Evolutionary conservation across 2,888 invertebrate genomes (phyloP), one percentile per base, ranked within the genome.

Genomic region (Nebria salina): DNA sequence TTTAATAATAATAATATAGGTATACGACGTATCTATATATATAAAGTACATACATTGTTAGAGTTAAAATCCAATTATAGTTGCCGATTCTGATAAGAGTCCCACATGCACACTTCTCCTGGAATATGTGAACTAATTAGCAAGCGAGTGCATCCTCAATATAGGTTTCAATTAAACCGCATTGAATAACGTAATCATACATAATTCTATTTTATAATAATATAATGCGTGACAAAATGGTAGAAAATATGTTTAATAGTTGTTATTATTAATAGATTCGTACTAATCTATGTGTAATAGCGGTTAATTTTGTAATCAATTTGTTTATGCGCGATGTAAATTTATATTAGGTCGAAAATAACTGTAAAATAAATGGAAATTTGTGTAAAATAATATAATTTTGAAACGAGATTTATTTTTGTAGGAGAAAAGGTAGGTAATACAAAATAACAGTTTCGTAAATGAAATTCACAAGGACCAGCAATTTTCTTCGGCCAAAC

Each of bases 121-220:
- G 13, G 79, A 79, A 79, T 79, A 25, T 73, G 79, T 54, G 75
- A 65, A 42, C 75, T 79, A 79, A 65, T 74, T 34, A 74, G 66
- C 68, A 43, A 66, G 25, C 7, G 13, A 13, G 54, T 79, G 42
- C 74, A 43, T 54, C 26, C 43, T 66, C 74, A 74, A 79, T 75
- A 79, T 75, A 68, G 79, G 74, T 68, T 79, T 79, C 79, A 79
- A 79, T 79, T 70, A 79, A n/a, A 75, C 79, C 75, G 54, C 41
- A 68, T 68, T 74, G 74, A 75, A 75, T 79, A 79, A 54, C 75
- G 79, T 75, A 79, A 79, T 79, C 79, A 79, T 68, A 75, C 42
- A 68, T 79, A 75, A 79, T 79, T 79, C 41, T 68, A 75, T 79
- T 79, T 79, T 79, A 79, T 74, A 66, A 26, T 65, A 65, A 75